A percentile compares a stretch with the other conserved stretches of the same genome.
Evolutionary conservation across 2,797 vertebrate species (phyloP).

Genomic region (Molossus alvarezi): DNA sequence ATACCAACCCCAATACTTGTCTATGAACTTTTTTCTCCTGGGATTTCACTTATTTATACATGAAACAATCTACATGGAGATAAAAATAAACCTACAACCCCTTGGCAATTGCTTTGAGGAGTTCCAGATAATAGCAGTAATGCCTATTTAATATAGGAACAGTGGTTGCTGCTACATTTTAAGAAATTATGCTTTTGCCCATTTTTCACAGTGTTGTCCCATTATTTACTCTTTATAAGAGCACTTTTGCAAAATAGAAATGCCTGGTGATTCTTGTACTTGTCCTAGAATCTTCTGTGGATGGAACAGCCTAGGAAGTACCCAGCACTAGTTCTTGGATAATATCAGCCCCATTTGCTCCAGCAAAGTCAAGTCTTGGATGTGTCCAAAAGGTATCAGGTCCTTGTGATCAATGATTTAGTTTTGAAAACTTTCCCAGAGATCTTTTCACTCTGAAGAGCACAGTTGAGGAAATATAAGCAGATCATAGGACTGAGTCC

Average conservation of each 20-base stretch:
- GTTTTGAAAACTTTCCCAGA: background rate
- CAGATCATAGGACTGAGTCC: background rate
- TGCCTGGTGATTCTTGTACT: slow-evolving; percentile 7
- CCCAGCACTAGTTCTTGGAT: background rate
- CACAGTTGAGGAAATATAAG: background rate
- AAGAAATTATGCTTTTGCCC: slow-evolving; percentile 19
- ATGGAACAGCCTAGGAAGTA: background rate
- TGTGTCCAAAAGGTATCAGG: background rate
- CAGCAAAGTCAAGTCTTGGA: background rate
- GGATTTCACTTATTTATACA: background rate
- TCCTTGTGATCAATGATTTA: background rate
- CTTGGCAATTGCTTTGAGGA: slow-evolving; percentile 26
- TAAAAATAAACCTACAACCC: background rate
- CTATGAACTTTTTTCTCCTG: background rate
- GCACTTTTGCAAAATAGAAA: slow-evolving; percentile 48
- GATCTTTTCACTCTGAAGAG: background rate
- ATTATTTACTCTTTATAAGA: background rate
- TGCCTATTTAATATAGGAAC: background rate
- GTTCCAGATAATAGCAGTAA: background rate
- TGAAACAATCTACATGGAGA: background rate
- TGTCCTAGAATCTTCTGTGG: background rate
- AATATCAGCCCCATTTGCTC: background rate
- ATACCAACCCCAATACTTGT: background rate
- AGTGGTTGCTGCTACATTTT: background rate
- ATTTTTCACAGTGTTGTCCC: background rate